Percentiles rank a stretch among this genome's conserved stretches.
These are phyloP conservation scores for Spheniscus mendiculus DNA, from an alignment of 2,113 vertebrate genomes.

Conservation along the genomic window DNA sequence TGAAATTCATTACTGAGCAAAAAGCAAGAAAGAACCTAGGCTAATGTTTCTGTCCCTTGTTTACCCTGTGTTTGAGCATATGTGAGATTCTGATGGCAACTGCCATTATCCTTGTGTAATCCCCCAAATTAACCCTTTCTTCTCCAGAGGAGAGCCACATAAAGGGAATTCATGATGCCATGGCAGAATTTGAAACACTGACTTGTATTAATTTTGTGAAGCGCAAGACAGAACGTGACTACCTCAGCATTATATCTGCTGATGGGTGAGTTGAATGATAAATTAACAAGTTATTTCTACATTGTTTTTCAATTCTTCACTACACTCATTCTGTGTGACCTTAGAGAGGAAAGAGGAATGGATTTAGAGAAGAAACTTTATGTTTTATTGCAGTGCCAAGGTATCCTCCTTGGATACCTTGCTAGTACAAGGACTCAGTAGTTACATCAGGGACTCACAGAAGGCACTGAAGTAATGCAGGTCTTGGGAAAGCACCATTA, in stretches of 20 bases:
- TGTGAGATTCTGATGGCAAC: background rate
- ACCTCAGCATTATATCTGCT: slow-evolving; percentile 22
- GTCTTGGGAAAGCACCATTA: background rate
- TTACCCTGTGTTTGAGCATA: background rate
- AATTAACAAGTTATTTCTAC: background rate
- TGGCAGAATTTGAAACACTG: slow-evolving; percentile 64
- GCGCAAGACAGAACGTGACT: slow-evolving; percentile 39
- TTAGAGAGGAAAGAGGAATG: background rate
- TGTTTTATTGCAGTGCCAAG: background rate
- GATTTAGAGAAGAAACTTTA: background rate
- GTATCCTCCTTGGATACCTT: background rate
- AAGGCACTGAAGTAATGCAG: background rate
- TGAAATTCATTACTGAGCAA: background rate
- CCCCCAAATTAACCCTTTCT: background rate
- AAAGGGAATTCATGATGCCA: slow-evolving; percentile 40
- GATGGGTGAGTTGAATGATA: slow-evolving; percentile 52
- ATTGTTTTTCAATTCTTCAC: background rate
- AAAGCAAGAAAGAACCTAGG: background rate
- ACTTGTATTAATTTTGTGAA: slow-evolving; percentile 62
- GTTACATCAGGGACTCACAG: background rate
- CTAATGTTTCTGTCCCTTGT: background rate
- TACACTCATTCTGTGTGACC: background rate
- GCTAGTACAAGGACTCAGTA: background rate
- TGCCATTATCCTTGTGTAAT: background rate
- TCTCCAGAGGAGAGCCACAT: slow-evolving; percentile 1